Evolutionary conservation across 2,888 invertebrate genomes (phyloP).

Genomic region (Acronicta leporina): DNA sequence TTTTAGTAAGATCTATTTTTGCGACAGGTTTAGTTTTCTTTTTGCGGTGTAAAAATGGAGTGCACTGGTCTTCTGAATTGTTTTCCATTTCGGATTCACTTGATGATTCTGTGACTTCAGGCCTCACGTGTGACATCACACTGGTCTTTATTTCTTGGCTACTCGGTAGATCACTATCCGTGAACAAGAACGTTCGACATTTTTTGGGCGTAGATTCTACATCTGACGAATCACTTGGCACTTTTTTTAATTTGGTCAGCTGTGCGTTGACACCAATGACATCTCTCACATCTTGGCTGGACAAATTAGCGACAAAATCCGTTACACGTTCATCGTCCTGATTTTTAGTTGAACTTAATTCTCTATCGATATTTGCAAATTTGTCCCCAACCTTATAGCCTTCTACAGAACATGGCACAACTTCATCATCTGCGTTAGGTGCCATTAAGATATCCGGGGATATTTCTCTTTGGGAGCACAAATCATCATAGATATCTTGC

Average conservation of each 20-base stretch:
- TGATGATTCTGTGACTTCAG: constrained; percentile 65
- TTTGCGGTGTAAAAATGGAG: constrained; percentile 68
- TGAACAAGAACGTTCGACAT: constrained; percentile 64
- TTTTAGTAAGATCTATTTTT: constrained; percentile 73
- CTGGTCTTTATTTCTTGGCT: constrained; percentile 81
- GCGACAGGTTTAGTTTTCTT: constrained; percentile 62
- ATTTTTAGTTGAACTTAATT: constrained; percentile 46
- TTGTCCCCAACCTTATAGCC: constrained; percentile 53
- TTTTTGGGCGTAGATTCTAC: constrained; percentile 75
- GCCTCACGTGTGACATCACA: constrained; percentile 57
- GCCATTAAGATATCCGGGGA: constrained; percentile 37
- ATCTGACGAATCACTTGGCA: constrained; percentile 73
- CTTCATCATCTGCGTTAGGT: constrained; percentile 47
- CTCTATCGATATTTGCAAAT: constrained; percentile 53
- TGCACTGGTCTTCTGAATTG: constrained; percentile 65
- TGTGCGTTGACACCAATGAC: constrained; percentile 59
- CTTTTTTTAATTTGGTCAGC: constrained; percentile 55
- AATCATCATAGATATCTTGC: constrained; percentile 77
- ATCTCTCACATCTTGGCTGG: constrained; percentile 62
- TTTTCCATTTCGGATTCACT: constrained; percentile 78
- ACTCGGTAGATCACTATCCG: constrained; percentile 75
- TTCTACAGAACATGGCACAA: constrained; percentile 64
- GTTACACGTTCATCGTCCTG: constrained; percentile 57
- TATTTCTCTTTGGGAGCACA: constrained; percentile 71
- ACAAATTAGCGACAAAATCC: constrained; percentile 60